These are phyloP conservation scores for Alviniconcha marisindica DNA, from an alignment of 1,140 invertebrate species.

Conservation along the genomic window DNA sequence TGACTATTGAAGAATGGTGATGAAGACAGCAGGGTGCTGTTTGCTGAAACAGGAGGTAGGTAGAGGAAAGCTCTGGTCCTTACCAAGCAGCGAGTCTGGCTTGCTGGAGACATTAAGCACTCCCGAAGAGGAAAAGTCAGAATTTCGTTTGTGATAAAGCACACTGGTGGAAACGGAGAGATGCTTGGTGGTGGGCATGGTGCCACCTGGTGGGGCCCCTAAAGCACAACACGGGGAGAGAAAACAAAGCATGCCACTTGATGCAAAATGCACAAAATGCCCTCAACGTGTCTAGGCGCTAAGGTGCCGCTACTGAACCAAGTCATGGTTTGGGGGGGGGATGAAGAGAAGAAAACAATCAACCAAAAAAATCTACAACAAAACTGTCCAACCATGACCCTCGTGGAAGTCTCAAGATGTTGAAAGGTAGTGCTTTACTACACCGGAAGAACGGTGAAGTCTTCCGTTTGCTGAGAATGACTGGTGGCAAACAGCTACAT, in stretches of 20 bases:
- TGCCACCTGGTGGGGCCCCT: constrained; percentile 49
- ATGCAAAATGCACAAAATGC: constrained; percentile 57
- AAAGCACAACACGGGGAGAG: constrained; percentile 46
- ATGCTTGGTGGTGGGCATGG: constrained; percentile 63
- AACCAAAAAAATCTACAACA: no score
- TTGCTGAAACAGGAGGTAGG: no score
- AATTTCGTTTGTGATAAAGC: constrained; percentile 67
- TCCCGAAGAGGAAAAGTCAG: constrained; percentile 64
- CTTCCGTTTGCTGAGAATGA: no score
- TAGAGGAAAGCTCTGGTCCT: constrained; percentile 33
- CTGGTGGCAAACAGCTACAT: no score
- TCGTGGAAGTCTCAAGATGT: not conserved
- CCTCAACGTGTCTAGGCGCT: not conserved
- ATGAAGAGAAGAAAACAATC: no score
- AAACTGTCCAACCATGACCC: constrained; percentile 4
- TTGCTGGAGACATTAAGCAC: constrained; percentile 52
- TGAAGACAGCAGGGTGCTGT: no score
- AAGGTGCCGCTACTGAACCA: no score
- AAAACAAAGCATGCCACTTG: constrained; percentile 51
- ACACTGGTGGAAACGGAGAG: constrained; percentile 71
- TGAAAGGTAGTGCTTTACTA: no score
- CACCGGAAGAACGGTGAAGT: no score
- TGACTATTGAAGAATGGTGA: no score
- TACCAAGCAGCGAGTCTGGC: constrained; percentile 69
- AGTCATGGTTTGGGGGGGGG: no score